Evolutionary conservation across 1,140 invertebrate species (phyloP).

Genomic region (Oscheius sp.): DNA sequence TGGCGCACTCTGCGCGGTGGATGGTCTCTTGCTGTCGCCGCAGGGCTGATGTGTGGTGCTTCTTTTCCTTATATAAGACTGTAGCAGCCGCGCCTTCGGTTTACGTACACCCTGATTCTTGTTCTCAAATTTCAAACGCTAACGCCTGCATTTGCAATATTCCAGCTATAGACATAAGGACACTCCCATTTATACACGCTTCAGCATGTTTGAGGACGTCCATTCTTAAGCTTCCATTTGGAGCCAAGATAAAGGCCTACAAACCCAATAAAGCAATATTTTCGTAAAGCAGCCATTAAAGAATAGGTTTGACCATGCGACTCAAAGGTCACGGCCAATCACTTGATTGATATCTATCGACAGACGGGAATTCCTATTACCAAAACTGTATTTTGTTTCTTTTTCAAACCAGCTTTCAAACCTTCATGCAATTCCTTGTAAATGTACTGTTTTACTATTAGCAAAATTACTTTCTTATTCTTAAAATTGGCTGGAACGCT

Average conservation of each 20-base stretch:
- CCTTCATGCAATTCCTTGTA: too few relatives aligned
- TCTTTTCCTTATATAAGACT: conserved; percentile 8
- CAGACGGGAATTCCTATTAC: too few relatives aligned
- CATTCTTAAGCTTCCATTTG: background rate
- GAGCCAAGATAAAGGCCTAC: background rate
- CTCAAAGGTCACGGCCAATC: too few relatives aligned
- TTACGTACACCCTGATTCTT: background rate
- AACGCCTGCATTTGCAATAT: background rate
- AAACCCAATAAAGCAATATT: background rate
- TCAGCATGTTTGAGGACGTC: background rate
- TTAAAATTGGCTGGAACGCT: too few relatives aligned
- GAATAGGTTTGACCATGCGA: too few relatives aligned
- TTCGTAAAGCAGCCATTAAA: too few relatives aligned
- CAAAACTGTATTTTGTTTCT: too few relatives aligned
- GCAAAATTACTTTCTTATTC: too few relatives aligned
- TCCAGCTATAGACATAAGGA: too few relatives aligned
- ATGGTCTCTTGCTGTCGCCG: background rate
- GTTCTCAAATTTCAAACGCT: background rate
- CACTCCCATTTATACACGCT: background rate
- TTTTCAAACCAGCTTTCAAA: too few relatives aligned
- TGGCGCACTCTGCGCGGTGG: background rate
- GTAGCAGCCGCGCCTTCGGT: background rate
- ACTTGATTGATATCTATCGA: too few relatives aligned
- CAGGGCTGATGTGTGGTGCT: conserved; percentile 3
- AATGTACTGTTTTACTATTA: too few relatives aligned